Percentiles rank a stretch among this genome's conserved stretches.
Evolutionary conservation across 2,797 vertebrate genomes (phyloP).

Genomic region (Fundulus diaphanus): DNA sequence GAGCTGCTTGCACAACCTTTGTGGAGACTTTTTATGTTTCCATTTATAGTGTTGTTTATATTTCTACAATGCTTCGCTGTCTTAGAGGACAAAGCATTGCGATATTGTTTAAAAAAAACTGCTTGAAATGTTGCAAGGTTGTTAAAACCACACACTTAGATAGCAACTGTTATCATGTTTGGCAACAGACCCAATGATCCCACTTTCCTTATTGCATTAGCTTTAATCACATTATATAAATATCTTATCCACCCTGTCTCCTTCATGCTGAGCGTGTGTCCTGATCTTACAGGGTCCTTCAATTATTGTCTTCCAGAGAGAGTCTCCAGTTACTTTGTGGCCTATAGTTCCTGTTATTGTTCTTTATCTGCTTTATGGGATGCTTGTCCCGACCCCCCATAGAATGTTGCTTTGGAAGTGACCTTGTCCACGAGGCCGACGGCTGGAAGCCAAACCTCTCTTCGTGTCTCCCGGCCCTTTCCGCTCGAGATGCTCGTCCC

Average conservation of each 20-base stretch:
- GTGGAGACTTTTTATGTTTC: conserved; percentile 3
- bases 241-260: conserved; percentile 61
- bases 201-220: conserved; percentile 61
- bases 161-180: conserved; percentile 49
- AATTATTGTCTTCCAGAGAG: conserved; percentile 85
- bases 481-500: conserved; percentile 55
- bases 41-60: conserved; percentile 11
- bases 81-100: conserved; percentile 14
- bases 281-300: conserved; percentile 71
- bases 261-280: conserved; percentile 69
- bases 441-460: conserved; percentile 57
- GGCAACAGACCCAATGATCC: conserved; percentile 50
- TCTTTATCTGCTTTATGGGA: conserved; percentile 89
- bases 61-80: conserved; percentile 21
- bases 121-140: conserved; percentile 18
- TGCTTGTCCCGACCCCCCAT: conserved; percentile 78
- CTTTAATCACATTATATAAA: conserved; percentile 74
- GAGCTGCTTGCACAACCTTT: conserved; percentile 1
- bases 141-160: conserved; percentile 37
- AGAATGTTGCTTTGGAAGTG: conserved; percentile 78
- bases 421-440: conserved; percentile 77
- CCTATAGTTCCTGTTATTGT: conserved; percentile 92
- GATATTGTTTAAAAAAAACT: conserved; percentile 11
- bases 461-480: conserved; percentile 72
- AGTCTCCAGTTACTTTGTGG: conserved; percentile 77